Evolutionary conservation across 30 jellyfish, hydroid and myxozoan genomes (phyloP).

Genomic region (Aurelia coerulea): DNA sequence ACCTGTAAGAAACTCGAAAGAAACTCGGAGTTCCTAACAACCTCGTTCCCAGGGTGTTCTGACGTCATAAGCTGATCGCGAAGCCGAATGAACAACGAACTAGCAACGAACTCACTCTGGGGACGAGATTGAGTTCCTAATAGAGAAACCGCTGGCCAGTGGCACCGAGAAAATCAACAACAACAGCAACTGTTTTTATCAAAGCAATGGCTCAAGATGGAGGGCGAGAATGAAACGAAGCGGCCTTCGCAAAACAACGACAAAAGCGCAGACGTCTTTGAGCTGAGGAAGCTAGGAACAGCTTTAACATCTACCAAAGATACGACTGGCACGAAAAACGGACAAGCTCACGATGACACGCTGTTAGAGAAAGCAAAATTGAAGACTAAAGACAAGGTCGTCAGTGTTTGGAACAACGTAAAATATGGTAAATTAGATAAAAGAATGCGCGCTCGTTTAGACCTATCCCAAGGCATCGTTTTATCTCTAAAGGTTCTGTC

Average conservation of each 20-base stretch:
- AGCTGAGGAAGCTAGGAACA: conserved; percentile 46
- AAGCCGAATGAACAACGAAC: too few species aligned
- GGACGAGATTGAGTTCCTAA: too few species aligned
- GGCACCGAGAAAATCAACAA: neutral
- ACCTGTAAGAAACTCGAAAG: too few species aligned
- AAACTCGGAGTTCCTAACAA: too few species aligned
- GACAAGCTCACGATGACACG: conserved; percentile 31
- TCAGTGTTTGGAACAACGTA: conserved; percentile 96
- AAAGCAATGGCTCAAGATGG: conserved; percentile 50
- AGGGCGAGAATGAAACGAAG: neutral
- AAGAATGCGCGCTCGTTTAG: too few species aligned
- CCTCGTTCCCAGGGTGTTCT: too few species aligned
- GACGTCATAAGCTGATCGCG: too few species aligned
- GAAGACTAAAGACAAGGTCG: conserved; percentile 58
- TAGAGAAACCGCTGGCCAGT: too few species aligned
- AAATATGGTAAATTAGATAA: conserved; percentile 78
- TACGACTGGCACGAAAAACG: neutral
- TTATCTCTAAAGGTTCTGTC: too few species aligned
- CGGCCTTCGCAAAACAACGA: conserved; percentile 8
- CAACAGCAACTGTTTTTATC: neutral
- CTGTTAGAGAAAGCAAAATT: conserved; percentile 47
- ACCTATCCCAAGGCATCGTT: too few species aligned
- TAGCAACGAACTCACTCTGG: too few species aligned
- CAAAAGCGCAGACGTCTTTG: conserved; percentile 11
- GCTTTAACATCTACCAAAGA: conserved; percentile 19